These are phyloP conservation scores for Tenthredo mesomela DNA, from an alignment of 2,888 invertebrate species.

Conservation along the genomic window DNA sequence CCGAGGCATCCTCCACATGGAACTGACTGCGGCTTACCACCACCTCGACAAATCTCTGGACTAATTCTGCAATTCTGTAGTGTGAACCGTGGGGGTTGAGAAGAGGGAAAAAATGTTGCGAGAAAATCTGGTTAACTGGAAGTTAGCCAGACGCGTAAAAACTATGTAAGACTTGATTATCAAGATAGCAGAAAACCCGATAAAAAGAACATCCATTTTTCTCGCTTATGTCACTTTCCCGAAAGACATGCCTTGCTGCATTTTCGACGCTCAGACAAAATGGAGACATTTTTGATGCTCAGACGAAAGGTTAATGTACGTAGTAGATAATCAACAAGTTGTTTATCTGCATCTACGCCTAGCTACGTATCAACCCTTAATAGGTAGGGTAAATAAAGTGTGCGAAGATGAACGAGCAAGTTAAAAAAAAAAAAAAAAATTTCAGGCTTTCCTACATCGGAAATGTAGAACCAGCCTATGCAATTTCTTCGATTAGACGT, in stretches of 20 bases:
- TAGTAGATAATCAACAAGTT: neutral
- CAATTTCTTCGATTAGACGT: too few relatives aligned
- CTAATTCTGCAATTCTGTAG: neutral
- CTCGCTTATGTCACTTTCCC: neutral
- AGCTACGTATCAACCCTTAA: neutral
- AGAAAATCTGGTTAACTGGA: slow-evolving; percentile 1
- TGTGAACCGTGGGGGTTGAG: neutral
- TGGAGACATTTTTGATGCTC: neutral
- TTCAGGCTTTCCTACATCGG: neutral
- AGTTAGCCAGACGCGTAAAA: slow-evolving; percentile 17
- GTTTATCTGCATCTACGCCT: neutral
- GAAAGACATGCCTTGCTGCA: neutral
- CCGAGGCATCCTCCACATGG: neutral
- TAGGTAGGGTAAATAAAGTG: neutral
- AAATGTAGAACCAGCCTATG: neutral
- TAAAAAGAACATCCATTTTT: neutral
- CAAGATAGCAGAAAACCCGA: neutral
- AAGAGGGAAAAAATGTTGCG: neutral
- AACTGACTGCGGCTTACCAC: neutral
- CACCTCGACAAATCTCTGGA: slow-evolving; percentile 5
- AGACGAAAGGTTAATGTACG: neutral
- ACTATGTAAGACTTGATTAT: neutral
- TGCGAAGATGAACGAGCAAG: neutral
- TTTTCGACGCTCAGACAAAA: neutral
- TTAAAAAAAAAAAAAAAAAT: neutral